These are phyloP conservation scores for Cephalopachus bancanus DNA, from an alignment of 2,797 vertebrate genomes.

Conservation along the genomic window DNA sequence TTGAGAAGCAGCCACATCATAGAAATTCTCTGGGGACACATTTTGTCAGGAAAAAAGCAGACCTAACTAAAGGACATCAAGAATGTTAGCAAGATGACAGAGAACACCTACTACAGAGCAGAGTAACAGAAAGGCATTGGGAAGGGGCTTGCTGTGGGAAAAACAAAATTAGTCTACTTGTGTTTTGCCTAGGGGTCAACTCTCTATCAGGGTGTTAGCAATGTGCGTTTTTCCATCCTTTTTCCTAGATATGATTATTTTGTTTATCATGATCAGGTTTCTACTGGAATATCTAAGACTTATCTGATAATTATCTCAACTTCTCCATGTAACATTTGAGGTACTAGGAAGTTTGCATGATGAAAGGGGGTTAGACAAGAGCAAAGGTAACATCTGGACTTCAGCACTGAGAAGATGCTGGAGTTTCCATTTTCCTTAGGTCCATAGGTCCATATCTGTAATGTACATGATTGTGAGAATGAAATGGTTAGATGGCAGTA, in stretches of 20 bases:
- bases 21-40: not conserved
- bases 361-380: not conserved
- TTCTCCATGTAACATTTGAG: not conserved
- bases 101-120: not conserved
- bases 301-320: not conserved
- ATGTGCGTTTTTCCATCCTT: not conserved
- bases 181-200: not conserved
- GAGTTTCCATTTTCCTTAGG: not conserved
- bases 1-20: not conserved
- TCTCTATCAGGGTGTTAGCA: not conserved
- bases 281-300: not conserved
- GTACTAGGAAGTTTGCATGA: not conserved
- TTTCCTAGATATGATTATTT: not conserved
- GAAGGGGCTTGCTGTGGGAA: not conserved
- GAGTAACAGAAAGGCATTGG: not conserved
- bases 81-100: not conserved
- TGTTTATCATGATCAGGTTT: not conserved
- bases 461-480: not conserved
- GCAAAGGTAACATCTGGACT: not conserved
- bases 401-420: not conserved
- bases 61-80: not conserved
- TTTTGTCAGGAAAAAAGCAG: not conserved
- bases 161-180: not conserved
- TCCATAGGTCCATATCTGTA: not conserved
- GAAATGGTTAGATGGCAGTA: not conserved